These are phyloP conservation scores for Parapristionchus giblindavisi DNA, from an alignment of 2,888 invertebrate genomes.

Conservation along the genomic window DNA sequence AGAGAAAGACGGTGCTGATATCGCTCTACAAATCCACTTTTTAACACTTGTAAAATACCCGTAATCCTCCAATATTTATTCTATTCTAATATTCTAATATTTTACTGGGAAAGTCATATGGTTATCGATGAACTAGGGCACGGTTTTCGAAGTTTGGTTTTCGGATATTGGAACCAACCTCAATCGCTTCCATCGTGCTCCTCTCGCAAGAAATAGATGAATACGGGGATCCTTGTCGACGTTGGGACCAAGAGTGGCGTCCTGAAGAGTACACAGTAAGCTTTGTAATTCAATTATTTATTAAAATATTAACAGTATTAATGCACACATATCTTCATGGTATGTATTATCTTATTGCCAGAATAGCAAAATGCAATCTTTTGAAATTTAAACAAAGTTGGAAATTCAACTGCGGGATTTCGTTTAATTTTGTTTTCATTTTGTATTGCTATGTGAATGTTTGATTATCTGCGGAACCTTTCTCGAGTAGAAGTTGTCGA, in stretches of 20 bases:
- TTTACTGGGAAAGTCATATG: too few species aligned
- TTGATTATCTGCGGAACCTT: slow-evolving; percentile 19
- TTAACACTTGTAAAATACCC: background rate
- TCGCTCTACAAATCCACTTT: background rate
- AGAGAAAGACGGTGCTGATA: slow-evolving; percentile 20
- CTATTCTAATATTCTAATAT: background rate
- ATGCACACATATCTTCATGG: too few species aligned
- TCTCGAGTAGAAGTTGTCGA: slow-evolving; percentile 68
- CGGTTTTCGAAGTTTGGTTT: background rate
- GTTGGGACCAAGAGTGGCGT: background rate
- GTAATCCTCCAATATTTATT: background rate
- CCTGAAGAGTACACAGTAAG: too few species aligned
- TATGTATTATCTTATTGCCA: too few species aligned
- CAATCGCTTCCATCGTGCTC: slow-evolving; percentile 26
- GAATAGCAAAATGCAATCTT: too few species aligned
- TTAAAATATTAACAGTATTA: too few species aligned
- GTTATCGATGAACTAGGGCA: background rate
- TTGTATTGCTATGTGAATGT: too few species aligned
- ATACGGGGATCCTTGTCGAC: background rate
- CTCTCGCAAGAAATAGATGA: slow-evolving; percentile 20
- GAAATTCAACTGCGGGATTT: too few species aligned
- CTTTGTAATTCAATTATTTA: too few species aligned
- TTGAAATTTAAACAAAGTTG: too few species aligned
- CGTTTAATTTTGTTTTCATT: too few species aligned
- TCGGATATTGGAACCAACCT: background rate